Conservation (phyloP, 2,797 vertebrate genomes). For the Trachops cirrhosus region DNA sequence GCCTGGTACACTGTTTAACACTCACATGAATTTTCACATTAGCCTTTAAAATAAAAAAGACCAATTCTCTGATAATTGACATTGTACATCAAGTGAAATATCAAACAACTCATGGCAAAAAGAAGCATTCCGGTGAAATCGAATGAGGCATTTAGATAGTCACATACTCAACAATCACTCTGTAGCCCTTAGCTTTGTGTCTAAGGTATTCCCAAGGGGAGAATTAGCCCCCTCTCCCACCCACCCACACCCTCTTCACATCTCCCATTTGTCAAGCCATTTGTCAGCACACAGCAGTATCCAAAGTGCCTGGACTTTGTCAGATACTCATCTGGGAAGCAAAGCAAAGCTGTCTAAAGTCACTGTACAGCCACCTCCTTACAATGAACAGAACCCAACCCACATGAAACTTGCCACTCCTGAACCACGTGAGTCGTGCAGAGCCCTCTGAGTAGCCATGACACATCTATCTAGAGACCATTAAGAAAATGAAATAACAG, state of each 20-base stretch:
- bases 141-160: neutral
- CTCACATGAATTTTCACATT: neutral
- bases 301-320: slow-evolving; percentile 46
- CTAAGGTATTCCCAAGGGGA: neutral
- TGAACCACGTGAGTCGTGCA: neutral
- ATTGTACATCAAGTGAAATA: neutral
- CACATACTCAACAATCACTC: neutral
- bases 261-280: slow-evolving; percentile 44
- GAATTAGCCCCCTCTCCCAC: neutral
- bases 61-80: neutral
- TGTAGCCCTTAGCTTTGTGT: neutral
- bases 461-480: neutral
- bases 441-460: neutral
- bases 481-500: neutral
- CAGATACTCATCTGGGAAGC: slow-evolving; percentile 44
- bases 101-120: neutral
- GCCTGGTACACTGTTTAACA: neutral
- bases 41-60: neutral
- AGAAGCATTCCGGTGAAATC: neutral
- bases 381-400: neutral
- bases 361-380: neutral
- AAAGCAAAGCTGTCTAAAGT: neutral
- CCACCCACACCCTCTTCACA: neutral
- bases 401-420: neutral
- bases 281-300: slow-evolving; percentile 32